Base-by-base conservation (phyloP, 2,797 vertebrate species). In the Chaunax sp. region DNA sequence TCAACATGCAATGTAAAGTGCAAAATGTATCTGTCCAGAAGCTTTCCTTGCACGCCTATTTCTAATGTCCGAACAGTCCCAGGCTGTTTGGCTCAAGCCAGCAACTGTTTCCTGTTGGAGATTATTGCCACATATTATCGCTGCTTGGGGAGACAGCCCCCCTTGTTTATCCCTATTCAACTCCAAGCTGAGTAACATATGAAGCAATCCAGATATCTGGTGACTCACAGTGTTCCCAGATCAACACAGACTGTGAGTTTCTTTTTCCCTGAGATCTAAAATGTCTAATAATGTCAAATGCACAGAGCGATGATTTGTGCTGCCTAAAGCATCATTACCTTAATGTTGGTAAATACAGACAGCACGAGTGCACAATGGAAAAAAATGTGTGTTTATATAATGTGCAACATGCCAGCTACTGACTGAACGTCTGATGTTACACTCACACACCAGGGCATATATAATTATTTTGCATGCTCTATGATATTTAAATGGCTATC, bases 331-430 rank as follows among this genome's bases (percentile, higher is more conserved):
- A 70, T 38, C 72, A 69, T 60, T 52, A 57, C 52, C 25, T 11
- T 45, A 15, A 13, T 41, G 45, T 52, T 67, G 33, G 44, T 35
- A 72, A 60, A 62, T 58, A 55, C 49, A 64, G 19, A 38, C 43
- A 61, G 43, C 55, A 51, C 35, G 4, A 35, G 6, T 30, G 5
- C 70, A 67, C 68, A 53, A 57, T 8, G n/a, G n/a, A n/a, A n/a
- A n/a, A n/a, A n/a, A 26, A 46, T 10, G 12, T 14, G 53, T 28
- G 51, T 64, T 68, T 50, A 64, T 44, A 62, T 56, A 41, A 56
- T 62, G 75, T 81, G 84, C 76, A 71, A 74, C 75, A 77, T 72
- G 81, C 71, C 70, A 80, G 80, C 83, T 81, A 63, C 83, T 33
- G 50, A 63, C 30, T 52, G 4, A 13, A 41, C 25, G 54, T 49